Percentiles rank a stretch among this genome's conserved stretches.
Conservation (phyloP, 2,888 invertebrate genomes). For the Steinernema scapterisci region DNA sequence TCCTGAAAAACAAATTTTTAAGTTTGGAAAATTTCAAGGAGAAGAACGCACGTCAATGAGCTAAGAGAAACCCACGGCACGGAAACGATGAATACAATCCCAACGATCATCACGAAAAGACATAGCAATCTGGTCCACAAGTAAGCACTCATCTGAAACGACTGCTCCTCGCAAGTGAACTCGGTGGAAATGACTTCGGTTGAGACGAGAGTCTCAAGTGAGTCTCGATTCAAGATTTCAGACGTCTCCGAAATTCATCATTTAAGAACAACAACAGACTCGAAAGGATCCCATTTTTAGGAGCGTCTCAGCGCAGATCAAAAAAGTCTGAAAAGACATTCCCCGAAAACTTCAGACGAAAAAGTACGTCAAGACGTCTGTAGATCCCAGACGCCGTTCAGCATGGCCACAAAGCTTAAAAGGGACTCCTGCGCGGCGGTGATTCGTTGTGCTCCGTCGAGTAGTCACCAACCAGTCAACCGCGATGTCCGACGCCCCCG, state of each 20-base stretch:
- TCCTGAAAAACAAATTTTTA: background rate
- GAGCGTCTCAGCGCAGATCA: too few species aligned
- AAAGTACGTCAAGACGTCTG: too few species aligned
- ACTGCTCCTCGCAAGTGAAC: background rate
- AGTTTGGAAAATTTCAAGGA: background rate
- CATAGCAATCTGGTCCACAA: background rate
- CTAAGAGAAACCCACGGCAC: constrained; percentile 12
- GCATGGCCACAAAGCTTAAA: background rate
- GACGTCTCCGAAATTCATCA: too few species aligned
- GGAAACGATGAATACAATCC: background rate
- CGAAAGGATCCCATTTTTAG: too few species aligned
- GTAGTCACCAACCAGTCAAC: constrained; percentile 10
- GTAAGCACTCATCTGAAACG: background rate
- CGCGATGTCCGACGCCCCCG: constrained; percentile 10
- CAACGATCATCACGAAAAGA: constrained; percentile 11
- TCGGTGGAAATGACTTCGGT: background rate
- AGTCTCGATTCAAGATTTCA: too few species aligned
- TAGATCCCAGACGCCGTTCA: background rate
- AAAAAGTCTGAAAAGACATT: too few species aligned
- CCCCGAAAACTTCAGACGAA: too few species aligned
- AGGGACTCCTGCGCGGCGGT: background rate
- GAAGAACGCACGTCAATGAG: background rate
- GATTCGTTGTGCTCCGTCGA: background rate
- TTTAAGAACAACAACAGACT: too few species aligned
- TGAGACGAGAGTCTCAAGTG: too few species aligned